Evolutionary conservation across 2,113 vertebrate species (phyloP).

Genomic region (Halcyon malimbica): DNA sequence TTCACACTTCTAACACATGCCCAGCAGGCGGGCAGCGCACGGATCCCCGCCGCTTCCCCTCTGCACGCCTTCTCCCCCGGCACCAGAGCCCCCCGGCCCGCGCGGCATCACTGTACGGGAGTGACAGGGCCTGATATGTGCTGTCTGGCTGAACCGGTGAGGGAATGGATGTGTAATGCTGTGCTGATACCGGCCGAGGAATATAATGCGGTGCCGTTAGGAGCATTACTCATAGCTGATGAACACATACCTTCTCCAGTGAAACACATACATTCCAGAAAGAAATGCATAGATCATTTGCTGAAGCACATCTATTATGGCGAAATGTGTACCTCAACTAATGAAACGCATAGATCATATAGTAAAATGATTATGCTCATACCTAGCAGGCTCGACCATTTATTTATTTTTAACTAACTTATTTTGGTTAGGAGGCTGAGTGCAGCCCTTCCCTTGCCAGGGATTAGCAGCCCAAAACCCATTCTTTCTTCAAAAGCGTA

Average conservation of each 20-base stretch:
- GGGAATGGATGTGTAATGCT: slow-evolving; percentile 61
- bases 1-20: not conserved
- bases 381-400: slow-evolving; percentile 73
- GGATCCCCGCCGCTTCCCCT: not conserved
- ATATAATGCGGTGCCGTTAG: slow-evolving; percentile 63
- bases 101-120: not conserved
- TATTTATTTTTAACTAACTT: slow-evolving; percentile 57
- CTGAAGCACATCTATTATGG: slow-evolving; percentile 78
- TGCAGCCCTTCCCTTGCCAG: not conserved
- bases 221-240: slow-evolving; percentile 82
- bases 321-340: slow-evolving; percentile 76
- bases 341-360: slow-evolving; percentile 83
- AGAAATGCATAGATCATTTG: slow-evolving; percentile 81
- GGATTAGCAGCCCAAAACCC: not conserved
- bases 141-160: not conserved
- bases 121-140: slow-evolving; percentile 15
- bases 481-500: not conserved
- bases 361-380: slow-evolving; percentile 75
- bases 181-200: slow-evolving; percentile 69
- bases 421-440: slow-evolving; percentile 17
- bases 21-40: not conserved
- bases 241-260: slow-evolving; percentile 79
- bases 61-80: not conserved
- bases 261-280: slow-evolving; percentile 80
- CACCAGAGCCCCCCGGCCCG: not conserved